Percentiles rank a stretch among this genome's conserved stretches.
Conservation (phyloP, 2,797 vertebrate species). For the Lepus oiostolus region DNA sequence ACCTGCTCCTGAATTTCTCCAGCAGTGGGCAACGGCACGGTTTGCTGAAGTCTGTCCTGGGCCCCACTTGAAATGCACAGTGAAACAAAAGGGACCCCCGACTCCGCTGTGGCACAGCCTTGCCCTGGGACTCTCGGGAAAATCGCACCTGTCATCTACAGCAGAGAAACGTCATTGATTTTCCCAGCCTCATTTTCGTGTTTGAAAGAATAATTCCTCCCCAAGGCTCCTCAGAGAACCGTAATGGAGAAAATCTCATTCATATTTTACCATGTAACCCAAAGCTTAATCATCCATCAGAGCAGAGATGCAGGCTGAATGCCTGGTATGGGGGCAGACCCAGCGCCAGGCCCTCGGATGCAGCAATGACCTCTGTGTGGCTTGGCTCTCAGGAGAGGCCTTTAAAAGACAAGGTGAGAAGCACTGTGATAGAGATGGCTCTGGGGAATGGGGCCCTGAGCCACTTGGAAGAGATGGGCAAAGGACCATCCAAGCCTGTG, state of each 20-base stretch:
- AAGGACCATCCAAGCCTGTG: no score
- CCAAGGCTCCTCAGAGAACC: constrained; percentile 29
- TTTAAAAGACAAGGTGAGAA: background rate
- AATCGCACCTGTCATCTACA: background rate
- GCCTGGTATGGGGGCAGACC: background rate
- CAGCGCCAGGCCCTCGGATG: background rate
- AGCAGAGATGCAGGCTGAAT: background rate
- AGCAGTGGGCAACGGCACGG: background rate
- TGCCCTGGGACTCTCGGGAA: background rate
- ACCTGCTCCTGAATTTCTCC: background rate
- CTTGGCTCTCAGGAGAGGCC: background rate
- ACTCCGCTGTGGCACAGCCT: rapidly evolving
- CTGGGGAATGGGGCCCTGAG: no score
- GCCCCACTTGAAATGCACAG: background rate
- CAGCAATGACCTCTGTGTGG: rapidly evolving
- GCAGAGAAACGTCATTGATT: constrained; percentile 45
- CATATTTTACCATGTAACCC: constrained; percentile 19
- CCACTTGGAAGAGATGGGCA: background rate
- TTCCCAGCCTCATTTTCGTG: constrained; percentile 37
- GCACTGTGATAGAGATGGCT: background rate
- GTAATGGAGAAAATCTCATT: constrained; percentile 59
- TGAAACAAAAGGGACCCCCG: background rate
- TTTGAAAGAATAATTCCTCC: constrained; percentile 63
- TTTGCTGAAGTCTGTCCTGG: background rate
- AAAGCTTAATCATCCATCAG: background rate